phyloP scores from a whole-genome alignment of 2,888 invertebrate genomes.

The Tineola bisselliella region DNA sequence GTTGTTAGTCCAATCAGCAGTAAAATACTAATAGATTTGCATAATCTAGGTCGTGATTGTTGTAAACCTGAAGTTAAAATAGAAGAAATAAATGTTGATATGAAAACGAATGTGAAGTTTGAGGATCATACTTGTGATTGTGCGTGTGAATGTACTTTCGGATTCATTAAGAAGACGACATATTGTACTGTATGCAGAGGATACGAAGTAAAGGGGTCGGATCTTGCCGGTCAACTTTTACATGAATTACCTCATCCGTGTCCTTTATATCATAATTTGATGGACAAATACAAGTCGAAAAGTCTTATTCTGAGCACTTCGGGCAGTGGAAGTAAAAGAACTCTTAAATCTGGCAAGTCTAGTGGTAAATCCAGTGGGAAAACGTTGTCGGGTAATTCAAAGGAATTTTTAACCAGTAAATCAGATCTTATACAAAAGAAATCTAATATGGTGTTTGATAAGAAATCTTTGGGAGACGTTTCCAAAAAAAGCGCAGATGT shows the following conservation, averaged over 20 bases:
- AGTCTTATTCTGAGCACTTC: constrained; percentile 27
- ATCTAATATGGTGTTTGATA: not conserved
- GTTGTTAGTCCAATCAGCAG: constrained; percentile 30
- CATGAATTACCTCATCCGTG: constrained; percentile 40
- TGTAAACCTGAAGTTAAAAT: not conserved
- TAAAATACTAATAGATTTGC: constrained; percentile 20
- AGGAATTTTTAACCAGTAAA: not conserved
- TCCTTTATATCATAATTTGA: constrained; percentile 46
- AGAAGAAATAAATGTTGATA: constrained; percentile 23
- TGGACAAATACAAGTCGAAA: constrained; percentile 39
- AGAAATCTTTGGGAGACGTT: constrained; percentile 2
- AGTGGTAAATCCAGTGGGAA: constrained; percentile 7
- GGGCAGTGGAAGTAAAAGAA: constrained; percentile 38
- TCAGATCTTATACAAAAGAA: not conserved
- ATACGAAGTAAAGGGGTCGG: constrained; percentile 43
- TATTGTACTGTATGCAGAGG: constrained; percentile 52
- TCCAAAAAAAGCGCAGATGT: not conserved
- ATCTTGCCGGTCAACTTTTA: constrained; percentile 24
- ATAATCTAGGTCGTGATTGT: not conserved
- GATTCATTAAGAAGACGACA: constrained; percentile 45
- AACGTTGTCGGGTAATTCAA: not conserved
- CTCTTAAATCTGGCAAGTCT: constrained; percentile 24
- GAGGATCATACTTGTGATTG: constrained; percentile 42
- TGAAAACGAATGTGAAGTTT: constrained; percentile 34
- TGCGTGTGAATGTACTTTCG: constrained; percentile 50